Conservation (phyloP, 2,888 invertebrate species). For the Pinctada fucata region DNA sequence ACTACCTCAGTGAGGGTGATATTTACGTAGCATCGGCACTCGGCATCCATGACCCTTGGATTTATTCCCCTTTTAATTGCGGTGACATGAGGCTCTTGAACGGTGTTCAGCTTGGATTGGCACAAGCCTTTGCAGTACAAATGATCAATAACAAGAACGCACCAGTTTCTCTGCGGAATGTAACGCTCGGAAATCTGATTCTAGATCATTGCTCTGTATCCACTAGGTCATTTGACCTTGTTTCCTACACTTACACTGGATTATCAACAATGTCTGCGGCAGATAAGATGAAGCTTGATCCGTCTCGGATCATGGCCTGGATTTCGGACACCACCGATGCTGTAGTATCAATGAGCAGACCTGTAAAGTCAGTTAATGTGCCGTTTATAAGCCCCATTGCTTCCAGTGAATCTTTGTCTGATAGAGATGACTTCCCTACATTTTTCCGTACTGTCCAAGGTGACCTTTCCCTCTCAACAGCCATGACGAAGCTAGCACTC, state of each 20-base stretch:
- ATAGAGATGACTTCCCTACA: slow-evolving; percentile 57
- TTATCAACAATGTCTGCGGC: slow-evolving; percentile 33
- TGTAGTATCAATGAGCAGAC: slow-evolving; percentile 51
- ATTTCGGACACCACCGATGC: slow-evolving; percentile 62
- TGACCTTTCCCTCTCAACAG: slow-evolving; percentile 63
- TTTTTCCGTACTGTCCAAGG: slow-evolving; percentile 69
- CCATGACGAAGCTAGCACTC: slow-evolving; percentile 65
- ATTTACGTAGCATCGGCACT: slow-evolving; percentile 64
- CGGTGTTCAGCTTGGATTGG: slow-evolving; percentile 64
- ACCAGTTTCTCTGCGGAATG: slow-evolving; percentile 56
- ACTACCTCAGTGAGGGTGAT: slow-evolving; percentile 54
- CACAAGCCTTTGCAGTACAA: slow-evolving; percentile 62
- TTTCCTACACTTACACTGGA: slow-evolving; percentile 64
- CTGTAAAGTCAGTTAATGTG: slow-evolving; percentile 77
- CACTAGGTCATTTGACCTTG: slow-evolving; percentile 56
- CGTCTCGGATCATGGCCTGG: slow-evolving; percentile 60
- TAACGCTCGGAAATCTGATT: slow-evolving; percentile 62
- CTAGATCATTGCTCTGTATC: slow-evolving; percentile 68
- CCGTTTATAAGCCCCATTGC: slow-evolving; percentile 77
- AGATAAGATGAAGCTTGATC: slow-evolving; percentile 27
- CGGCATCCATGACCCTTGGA: slow-evolving; percentile 55
- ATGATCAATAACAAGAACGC: slow-evolving; percentile 56
- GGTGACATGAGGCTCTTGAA: slow-evolving; percentile 50
- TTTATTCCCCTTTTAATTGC: slow-evolving; percentile 57
- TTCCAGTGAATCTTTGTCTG: slow-evolving; percentile 54